Conservation (phyloP, 2,888 invertebrate species). For the Dryadula phaetusa region DNA sequence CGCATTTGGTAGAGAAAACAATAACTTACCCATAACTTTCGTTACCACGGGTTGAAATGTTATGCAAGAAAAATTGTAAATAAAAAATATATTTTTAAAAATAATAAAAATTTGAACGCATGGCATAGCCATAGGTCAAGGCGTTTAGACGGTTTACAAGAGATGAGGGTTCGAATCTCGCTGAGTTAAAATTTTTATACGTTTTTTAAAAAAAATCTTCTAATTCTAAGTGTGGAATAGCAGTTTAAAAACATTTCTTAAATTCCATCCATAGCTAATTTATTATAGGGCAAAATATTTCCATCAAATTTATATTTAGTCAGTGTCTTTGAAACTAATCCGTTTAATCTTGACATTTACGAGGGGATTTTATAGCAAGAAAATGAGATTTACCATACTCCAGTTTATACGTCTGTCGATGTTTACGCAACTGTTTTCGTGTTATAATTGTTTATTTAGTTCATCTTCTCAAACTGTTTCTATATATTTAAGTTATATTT, state of each 20-base stretch:
- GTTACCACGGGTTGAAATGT: too few relatives aligned
- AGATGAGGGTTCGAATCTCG: too few relatives aligned
- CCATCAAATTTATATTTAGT: slow-evolving; percentile 25
- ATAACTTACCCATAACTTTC: too few relatives aligned
- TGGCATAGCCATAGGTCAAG: too few relatives aligned
- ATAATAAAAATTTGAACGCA: too few relatives aligned
- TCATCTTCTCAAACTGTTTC: slow-evolving; percentile 1
- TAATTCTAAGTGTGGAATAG: too few relatives aligned
- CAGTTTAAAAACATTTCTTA: background rate
- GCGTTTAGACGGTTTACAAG: too few relatives aligned
- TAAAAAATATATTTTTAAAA: too few relatives aligned
- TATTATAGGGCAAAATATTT: slow-evolving; percentile 1
- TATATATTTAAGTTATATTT: background rate
- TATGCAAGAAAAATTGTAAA: too few relatives aligned
- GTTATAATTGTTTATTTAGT: slow-evolving; percentile 18
- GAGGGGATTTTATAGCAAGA: slow-evolving; percentile 13
- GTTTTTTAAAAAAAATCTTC: too few relatives aligned
- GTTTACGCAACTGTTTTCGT: slow-evolving; percentile 16
- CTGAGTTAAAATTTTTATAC: too few relatives aligned
- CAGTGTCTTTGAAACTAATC: slow-evolving; percentile 20
- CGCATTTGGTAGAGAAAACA: too few relatives aligned
- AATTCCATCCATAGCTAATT: background rate
- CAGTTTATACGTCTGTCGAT: slow-evolving; percentile 20
- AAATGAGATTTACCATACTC: slow-evolving; percentile 21
- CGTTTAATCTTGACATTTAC: slow-evolving; percentile 29